A percentile compares a stretch with the other conserved stretches of the same genome.
Conservation (phyloP, 2,888 invertebrate species). For the Tortrix viridana region DNA sequence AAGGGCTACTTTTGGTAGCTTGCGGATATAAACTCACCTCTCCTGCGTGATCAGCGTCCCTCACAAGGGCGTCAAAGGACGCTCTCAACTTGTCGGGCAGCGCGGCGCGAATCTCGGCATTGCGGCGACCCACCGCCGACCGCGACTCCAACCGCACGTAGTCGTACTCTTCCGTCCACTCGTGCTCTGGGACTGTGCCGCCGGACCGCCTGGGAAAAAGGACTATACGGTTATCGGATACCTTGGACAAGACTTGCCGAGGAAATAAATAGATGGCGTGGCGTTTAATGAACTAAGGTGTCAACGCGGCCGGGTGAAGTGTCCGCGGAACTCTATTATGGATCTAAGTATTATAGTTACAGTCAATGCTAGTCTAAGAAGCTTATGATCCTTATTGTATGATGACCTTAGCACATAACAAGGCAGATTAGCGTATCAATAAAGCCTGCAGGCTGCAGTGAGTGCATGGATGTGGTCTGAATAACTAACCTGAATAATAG, state of each 20-base stretch:
- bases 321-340: too few species aligned
- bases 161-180: conserved; percentile 94
- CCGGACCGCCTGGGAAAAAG: conserved; percentile 64
- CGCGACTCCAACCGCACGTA: conserved; percentile 94
- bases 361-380: too few species aligned
- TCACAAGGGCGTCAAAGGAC: conserved; percentile 89
- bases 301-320: too few species aligned
- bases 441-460: too few species aligned
- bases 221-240: not conserved
- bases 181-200: conserved; percentile 72
- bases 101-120: conserved; percentile 89
- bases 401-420: not conserved
- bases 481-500: conserved; percentile 87
- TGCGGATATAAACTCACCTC: conserved; percentile 62
- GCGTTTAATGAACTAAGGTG: too few species aligned
- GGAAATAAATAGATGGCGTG: too few species aligned
- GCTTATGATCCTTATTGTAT: too few species aligned
- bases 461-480: too few species aligned
- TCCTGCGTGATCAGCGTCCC: conserved; percentile 87
- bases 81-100: conserved; percentile 89
- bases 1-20: too few species aligned
- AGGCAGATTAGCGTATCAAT: not conserved
- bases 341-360: too few species aligned
- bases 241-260: too few species aligned
- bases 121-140: conserved; percentile 87